phyloP scores from a whole-genome alignment of 2,888 invertebrate species.

The Chalcosyrphus nemorum region DNA sequence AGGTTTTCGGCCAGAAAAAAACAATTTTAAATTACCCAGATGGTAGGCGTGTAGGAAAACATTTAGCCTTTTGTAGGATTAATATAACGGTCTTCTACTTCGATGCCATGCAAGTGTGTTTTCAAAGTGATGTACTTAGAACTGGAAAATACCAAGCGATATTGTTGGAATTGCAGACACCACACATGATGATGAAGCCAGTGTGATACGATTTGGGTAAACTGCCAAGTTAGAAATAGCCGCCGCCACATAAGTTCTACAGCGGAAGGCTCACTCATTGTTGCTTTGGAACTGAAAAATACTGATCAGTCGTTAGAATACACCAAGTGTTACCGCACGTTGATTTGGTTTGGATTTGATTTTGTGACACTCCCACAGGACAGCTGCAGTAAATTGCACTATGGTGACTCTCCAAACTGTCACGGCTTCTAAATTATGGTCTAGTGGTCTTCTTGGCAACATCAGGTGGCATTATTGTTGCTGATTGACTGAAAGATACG shows the following conservation, averaged over 20 bases:
- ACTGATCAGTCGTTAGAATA: constrained; percentile 58
- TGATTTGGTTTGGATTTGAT: constrained; percentile 6
- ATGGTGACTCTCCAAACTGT: neutral
- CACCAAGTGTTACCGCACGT: constrained; percentile 57
- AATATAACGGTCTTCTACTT: neutral
- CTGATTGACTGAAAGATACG: constrained; percentile 45
- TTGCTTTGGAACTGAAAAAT: constrained; percentile 61
- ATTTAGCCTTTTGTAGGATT: neutral
- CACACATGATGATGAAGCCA: constrained; percentile 2
- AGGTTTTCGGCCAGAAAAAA: constrained; percentile 37
- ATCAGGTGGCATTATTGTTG: neutral
- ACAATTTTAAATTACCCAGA: constrained; percentile 51
- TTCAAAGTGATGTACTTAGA: constrained; percentile 28
- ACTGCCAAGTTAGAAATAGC: constrained; percentile 17
- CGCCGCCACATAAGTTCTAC: neutral
- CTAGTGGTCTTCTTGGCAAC: constrained; percentile 31
- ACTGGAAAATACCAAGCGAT: constrained; percentile 34
- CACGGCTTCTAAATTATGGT: neutral
- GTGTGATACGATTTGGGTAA: neutral
- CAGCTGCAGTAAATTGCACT: neutral
- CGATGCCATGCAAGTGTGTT: constrained; percentile 11
- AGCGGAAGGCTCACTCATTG: neutral
- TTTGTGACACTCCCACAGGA: neutral
- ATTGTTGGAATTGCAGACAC: constrained; percentile 10
- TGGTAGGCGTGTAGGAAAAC: constrained; percentile 3